These are phyloP conservation scores for Ooceraea biroi DNA, from an alignment of 1,140 invertebrate genomes.

Conservation along the genomic window DNA sequence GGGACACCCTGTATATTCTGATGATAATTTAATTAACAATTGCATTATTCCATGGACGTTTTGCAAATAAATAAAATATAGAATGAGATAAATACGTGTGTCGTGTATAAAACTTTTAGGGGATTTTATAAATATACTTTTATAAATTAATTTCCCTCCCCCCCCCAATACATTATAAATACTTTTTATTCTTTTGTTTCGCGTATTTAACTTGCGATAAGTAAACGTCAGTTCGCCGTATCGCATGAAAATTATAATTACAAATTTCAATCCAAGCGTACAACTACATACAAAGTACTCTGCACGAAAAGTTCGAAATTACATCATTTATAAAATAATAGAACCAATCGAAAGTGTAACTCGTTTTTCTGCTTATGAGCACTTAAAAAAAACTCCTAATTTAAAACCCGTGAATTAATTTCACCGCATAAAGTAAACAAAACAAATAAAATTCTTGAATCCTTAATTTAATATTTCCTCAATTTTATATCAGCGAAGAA, in stretches of 20 bases:
- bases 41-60: not conserved
- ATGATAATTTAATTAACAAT: slow-evolving; percentile 14
- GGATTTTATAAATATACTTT: slow-evolving; percentile 7
- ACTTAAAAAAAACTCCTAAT: slow-evolving; percentile 1
- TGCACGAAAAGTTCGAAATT: slow-evolving; percentile 4
- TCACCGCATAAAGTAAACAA: too few species aligned
- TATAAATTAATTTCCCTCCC: slow-evolving; percentile 33
- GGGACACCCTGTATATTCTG: too few species aligned
- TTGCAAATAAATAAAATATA: not conserved
- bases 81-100: not conserved
- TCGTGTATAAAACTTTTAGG: not conserved
- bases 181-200: not conserved
- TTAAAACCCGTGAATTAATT: not conserved
- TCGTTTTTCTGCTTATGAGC: not conserved
- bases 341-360: not conserved
- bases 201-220: too few species aligned
- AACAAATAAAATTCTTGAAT: too few species aligned
- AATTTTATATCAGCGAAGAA: not conserved
- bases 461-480: too few species aligned
- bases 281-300: not conserved
- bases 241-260: slow-evolving; percentile 7
- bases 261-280: slow-evolving; percentile 3
- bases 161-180: too few species aligned
- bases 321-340: slow-evolving; percentile 6
- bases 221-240: not conserved